These are phyloP conservation scores for Paramormyrops hopkinsi DNA, from an alignment of 2,797 vertebrate species.

Conservation along the genomic window DNA sequence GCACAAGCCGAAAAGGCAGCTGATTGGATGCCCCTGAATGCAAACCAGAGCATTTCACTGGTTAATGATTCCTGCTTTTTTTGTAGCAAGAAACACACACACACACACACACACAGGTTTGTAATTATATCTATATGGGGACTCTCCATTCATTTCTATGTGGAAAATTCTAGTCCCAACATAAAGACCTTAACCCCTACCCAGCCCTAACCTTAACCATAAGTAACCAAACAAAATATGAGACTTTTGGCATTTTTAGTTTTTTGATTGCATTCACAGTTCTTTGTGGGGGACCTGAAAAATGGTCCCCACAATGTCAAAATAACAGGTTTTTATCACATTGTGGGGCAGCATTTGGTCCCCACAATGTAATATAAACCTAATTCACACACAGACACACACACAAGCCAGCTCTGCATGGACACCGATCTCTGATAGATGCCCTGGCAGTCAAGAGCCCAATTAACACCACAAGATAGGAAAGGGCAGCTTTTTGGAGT, in stretches of 20 bases:
- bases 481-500: constrained; percentile 84
- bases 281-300: neutral
- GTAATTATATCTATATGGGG: neutral
- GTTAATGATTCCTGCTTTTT: neutral
- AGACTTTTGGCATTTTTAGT: neutral
- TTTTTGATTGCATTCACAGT: neutral
- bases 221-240: neutral
- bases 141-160: neutral
- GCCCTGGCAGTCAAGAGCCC: neutral
- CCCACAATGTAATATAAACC: neutral
- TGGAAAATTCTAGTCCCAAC: neutral
- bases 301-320: neutral
- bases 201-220: neutral
- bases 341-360: neutral
- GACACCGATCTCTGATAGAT: neutral
- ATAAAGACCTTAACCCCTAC: neutral
- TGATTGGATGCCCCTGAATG: neutral
- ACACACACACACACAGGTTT: neutral
- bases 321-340: neutral
- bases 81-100: neutral
- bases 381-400: neutral
- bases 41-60: neutral
- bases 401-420: neutral
- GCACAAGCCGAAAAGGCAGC: neutral
- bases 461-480: neutral